These are phyloP conservation scores for Parelbella ahira DNA, from an alignment of 2,888 invertebrate species.

Conservation along the genomic window DNA sequence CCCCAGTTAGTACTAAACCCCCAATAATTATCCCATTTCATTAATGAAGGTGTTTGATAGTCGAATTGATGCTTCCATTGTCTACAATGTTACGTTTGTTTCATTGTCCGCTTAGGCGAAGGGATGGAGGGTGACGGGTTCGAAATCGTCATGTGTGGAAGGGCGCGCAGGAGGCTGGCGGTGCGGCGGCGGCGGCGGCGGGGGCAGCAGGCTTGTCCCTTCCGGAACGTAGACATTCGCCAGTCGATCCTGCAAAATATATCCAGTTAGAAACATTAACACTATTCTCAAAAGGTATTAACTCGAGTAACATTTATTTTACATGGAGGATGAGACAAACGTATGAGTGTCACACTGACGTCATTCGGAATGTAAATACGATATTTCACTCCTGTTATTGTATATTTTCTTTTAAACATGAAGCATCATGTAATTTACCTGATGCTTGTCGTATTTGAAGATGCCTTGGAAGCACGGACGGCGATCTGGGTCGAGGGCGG, in stretches of 20 bases:
- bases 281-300: too few relatives aligned
- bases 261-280: too few relatives aligned
- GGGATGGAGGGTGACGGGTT: slow-evolving; percentile 78
- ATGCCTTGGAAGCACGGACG: slow-evolving; percentile 76
- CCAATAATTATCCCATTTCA: too few relatives aligned
- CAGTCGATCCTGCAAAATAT: slow-evolving; percentile 84
- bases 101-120: slow-evolving; percentile 54
- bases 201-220: slow-evolving; percentile 84
- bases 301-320: too few relatives aligned
- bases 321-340: too few relatives aligned
- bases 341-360: too few relatives aligned
- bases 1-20: too few relatives aligned
- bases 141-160: slow-evolving; percentile 82
- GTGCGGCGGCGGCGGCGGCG: slow-evolving; percentile 80
- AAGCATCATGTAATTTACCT: too few relatives aligned
- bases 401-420: too few relatives aligned
- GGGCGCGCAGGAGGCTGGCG: slow-evolving; percentile 77
- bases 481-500: slow-evolving; percentile 56
- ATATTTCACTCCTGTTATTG: too few relatives aligned
- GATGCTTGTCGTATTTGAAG: slow-evolving; percentile 89
- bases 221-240: slow-evolving; percentile 83
- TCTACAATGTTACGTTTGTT: slow-evolving; percentile 1
- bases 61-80: slow-evolving; percentile 2
- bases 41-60: too few relatives aligned
- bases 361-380: too few relatives aligned